Evolutionary conservation across 1,140 invertebrate genomes (phyloP), one percentile per base, ranked within the genome.

Genomic region (Aleiodes sp.): DNA sequence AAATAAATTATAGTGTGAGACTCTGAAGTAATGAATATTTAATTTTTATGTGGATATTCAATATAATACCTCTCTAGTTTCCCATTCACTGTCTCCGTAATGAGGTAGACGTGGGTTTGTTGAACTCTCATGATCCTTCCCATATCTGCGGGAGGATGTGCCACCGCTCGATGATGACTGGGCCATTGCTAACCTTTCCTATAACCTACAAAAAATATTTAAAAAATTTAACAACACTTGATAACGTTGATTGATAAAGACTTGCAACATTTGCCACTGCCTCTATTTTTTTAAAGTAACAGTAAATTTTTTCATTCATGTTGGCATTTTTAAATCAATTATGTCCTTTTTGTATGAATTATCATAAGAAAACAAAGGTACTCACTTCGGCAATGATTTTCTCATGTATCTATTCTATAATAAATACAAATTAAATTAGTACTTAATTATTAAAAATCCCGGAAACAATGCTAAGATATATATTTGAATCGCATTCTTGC

Each of bases 71-170:
- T 69, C 67, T 56, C 56, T 69, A 12, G 67, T 69, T 37, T 69
- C 67, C 67, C 67, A 69, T 33, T 69, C 67, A 57, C 67, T 69
- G 29, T 69, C 64, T 21, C 43, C 66, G 29, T 39, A 52, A 62
- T 63, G 29, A n/a, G 59, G 41, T 57, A 63, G 39, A 16, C 67
- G 60, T 26, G 60, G 8, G 24, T 62, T 69, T 33, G 60, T 37
- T 35, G 39, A n/a, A 39, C 33, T 14, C 26, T 69, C 67, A 57
- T 63, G 60, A 24, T 69, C 67, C 46, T 62, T 69, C 19, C 29
- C 35, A 41, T 63, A 33, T 16, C 37, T 52, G 1, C 60, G 60
- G 4, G 60, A 63, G 9, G 67, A 69, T 63, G 67, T 69, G 12
- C 60, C 67, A 26, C 31, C 31, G 12, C 67, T 69, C 1, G 66